Evolutionary conservation across 2,797 vertebrate species (phyloP).

Genomic region (Phrynocephalus vlangalii): DNA sequence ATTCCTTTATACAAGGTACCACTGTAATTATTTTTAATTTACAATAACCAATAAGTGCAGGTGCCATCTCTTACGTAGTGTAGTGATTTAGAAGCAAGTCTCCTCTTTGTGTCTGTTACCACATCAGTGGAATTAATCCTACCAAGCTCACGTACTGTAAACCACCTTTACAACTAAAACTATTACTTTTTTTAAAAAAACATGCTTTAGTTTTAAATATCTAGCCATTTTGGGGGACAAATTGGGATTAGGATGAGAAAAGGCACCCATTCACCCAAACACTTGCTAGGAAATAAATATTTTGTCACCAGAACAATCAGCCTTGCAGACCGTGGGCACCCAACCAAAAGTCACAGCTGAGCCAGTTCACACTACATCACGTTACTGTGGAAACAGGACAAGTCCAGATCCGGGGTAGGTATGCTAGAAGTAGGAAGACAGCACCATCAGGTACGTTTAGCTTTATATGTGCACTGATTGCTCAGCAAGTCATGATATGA

Average conservation of each 20-base stretch:
- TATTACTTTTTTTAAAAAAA: neutral
- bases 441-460: too few relatives aligned
- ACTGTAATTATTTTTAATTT: neutral
- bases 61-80: neutral
- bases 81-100: neutral
- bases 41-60: neutral
- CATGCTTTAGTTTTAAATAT: neutral
- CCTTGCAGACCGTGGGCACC: neutral
- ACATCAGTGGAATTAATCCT: neutral
- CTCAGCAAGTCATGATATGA: neutral
- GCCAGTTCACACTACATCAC: neutral
- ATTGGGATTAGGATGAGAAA: neutral
- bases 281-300: neutral
- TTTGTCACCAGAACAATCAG: neutral
- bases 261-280: neutral
- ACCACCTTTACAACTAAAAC: too few relatives aligned
- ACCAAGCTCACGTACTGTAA: neutral
- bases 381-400: neutral
- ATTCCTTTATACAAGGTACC: too few relatives aligned
- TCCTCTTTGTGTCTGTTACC: neutral
- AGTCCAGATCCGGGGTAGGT: too few relatives aligned
- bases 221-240: neutral
- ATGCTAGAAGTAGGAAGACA: too few relatives aligned
- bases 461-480: too few relatives aligned
- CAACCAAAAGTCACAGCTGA: slow-evolving; percentile 15